Evolutionary conservation across 2,888 invertebrate genomes (phyloP), one percentile per base, ranked within the genome.

Genomic region (Uloborus plumipes): DNA sequence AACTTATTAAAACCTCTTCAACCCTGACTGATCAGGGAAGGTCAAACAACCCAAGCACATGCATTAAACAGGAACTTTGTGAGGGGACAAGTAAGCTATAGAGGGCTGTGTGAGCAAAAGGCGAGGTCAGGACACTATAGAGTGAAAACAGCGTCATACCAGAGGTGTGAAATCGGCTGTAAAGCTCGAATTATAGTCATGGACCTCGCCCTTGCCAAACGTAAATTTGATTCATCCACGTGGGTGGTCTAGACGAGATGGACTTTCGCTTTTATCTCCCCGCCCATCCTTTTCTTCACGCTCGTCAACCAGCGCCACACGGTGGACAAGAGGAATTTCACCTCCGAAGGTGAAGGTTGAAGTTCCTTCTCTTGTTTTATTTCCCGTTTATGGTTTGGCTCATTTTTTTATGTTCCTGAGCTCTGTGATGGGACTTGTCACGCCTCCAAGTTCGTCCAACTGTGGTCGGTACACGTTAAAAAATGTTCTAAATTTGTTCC

Each of bases 111-210:
- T 39, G 39, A 39, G 39, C 39, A 2, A 39, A 39, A 39, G 39
- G 39, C 39, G 39, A 39, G 39, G 39, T 39, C 39, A 39, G 39
- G 9, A 39, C 39, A 39, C 39, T 39, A 55, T 55, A 55, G 55
- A 55, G 61, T 74, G 74, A 65, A 74, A 74, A 65, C 39, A 31
- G 64, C 31, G 55, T 49, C 74, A 65, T 74, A 64, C 31, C 9
- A n/a, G 49, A 74, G 62, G 74, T 74, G 74, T 74, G 74, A 74
- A 74, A 74, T 74, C 74, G 65, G 22, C 65, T 58, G 50, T 74
- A 65, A 70, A 74, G 74, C 62, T 64, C 74, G 49, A 74, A 64
- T 74, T 74, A 74, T 65, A 49, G 64, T 15, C 7, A 16, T 22
- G 65, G 49, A 65, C 64, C 74, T 65, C 65, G 65, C 65, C 74